phyloP scores from a whole-genome alignment of 2,797 vertebrate species.

The Telmatherina bonti region DNA sequence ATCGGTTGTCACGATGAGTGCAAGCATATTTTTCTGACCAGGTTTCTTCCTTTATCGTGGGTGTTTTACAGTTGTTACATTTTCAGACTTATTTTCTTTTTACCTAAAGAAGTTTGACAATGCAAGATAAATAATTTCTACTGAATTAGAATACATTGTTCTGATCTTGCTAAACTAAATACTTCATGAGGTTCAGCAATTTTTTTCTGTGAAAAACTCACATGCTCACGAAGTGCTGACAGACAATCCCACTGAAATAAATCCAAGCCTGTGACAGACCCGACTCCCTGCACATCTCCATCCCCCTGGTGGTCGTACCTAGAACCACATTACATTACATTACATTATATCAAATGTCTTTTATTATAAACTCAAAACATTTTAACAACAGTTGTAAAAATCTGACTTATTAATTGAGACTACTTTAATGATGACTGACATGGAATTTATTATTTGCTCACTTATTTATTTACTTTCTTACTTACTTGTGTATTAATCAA shows the following conservation, averaged over 20 bases:
- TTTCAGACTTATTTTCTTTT: too few relatives aligned
- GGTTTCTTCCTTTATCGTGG: too few relatives aligned
- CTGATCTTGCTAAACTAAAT: not conserved
- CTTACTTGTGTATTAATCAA: too few relatives aligned
- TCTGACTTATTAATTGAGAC: not conserved
- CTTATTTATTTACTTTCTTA: too few relatives aligned
- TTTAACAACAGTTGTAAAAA: not conserved
- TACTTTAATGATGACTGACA: not conserved
- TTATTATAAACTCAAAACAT: not conserved
- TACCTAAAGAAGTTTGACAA: slow-evolving; percentile 2
- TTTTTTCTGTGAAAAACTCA: not conserved
- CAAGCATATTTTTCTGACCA: too few relatives aligned
- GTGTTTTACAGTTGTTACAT: too few relatives aligned
- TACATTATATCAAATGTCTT: not conserved
- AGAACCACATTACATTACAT: slow-evolving; percentile 35
- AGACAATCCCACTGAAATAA: slow-evolving; percentile 17
- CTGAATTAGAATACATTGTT: not conserved
- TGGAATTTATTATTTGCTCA: too few relatives aligned
- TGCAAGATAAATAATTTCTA: not conserved
- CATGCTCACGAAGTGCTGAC: not conserved
- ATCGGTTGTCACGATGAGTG: too few relatives aligned
- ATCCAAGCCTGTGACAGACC: slow-evolving; percentile 20
- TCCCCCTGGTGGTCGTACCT: slow-evolving; percentile 73
- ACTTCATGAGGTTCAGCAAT: not conserved
- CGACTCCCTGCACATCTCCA: slow-evolving; percentile 22